Percentiles rank a stretch among this genome's conserved stretches.
Evolutionary conservation across 2,113 vertebrate species (phyloP).

Genomic region (human): GRCh38 chr21:35212001-35212500

Average conservation of each 20-base stretch:
- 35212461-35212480: neutral
- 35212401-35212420: neutral
- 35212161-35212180: no score
- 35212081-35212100: rapidly evolving
- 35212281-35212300: rapidly evolving
- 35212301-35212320: neutral
- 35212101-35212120: rapidly evolving
- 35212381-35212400: rapidly evolving
- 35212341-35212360: neutral
- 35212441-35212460: neutral
- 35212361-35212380: neutral
- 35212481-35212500: neutral
- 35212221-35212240: neutral
- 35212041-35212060: neutral
- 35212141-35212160: neutral
- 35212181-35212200: rapidly evolving
- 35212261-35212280: neutral
- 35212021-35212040: neutral
- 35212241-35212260: neutral
- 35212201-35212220: no score
- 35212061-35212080: neutral
- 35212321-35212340: neutral
- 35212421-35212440: neutral
- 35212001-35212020: neutral
- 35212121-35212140: neutral